phyloP scores from a whole-genome alignment of 2,797 vertebrate species.

The Syncerus caffer region DNA sequence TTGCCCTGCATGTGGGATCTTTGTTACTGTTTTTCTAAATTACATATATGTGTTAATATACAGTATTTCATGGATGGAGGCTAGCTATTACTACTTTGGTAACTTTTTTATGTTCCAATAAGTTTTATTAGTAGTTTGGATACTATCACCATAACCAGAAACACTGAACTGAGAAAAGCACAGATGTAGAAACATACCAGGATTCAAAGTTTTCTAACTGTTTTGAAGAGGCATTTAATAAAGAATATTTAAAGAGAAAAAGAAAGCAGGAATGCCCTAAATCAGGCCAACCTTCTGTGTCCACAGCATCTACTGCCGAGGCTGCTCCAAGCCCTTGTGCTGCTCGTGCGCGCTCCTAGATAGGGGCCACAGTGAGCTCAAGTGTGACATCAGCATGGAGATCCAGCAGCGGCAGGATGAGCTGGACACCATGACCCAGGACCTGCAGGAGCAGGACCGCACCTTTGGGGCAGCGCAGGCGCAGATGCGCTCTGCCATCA shows the following conservation, averaged over 20 bases:
- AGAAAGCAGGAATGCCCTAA: background rate
- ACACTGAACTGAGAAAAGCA: background rate
- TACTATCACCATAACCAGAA: background rate
- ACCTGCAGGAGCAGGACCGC: constrained; percentile 34
- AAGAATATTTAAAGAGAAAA: background rate
- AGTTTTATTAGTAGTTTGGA: background rate
- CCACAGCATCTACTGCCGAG: constrained; percentile 77
- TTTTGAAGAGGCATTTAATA: background rate
- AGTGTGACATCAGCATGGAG: constrained; percentile 72
- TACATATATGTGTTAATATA: background rate
- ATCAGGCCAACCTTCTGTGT: background rate
- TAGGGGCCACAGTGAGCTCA: constrained; percentile 51
- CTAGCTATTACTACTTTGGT: background rate
- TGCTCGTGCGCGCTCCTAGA: constrained; percentile 76
- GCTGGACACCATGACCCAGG: constrained; percentile 14
- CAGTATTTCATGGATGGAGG: background rate
- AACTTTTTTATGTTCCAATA: background rate
- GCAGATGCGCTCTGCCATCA: background rate
- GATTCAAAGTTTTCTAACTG: background rate
- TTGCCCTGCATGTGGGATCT: background rate
- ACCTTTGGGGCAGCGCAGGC: background rate
- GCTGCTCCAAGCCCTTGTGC: constrained; percentile 73
- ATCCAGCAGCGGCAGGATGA: constrained; percentile 67
- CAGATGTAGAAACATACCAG: background rate
- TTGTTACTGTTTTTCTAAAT: background rate